These are phyloP conservation scores for Protomyctophum bolini DNA, from an alignment of 2,113 vertebrate genomes.

Conservation along the genomic window DNA sequence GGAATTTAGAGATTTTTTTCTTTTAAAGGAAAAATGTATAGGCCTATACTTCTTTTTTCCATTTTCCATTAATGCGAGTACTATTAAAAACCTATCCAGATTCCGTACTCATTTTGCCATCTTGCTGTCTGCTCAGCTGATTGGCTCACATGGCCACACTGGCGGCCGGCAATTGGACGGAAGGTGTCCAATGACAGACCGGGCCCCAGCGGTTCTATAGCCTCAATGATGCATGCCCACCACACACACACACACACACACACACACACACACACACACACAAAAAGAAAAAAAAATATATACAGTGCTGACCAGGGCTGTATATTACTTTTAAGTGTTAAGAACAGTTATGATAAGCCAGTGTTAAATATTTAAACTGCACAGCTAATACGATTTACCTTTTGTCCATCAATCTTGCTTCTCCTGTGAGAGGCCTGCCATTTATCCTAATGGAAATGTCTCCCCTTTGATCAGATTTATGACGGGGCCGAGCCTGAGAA, in stretches of 20 bases:
- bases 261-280: conserved; percentile 24
- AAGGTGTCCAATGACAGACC: neutral
- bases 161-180: neutral
- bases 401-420: conserved; percentile 85
- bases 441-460: conserved; percentile 80
- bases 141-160: too few relatives aligned
- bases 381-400: conserved; percentile 88
- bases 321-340: conserved; percentile 85
- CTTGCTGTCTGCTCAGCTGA: too few relatives aligned
- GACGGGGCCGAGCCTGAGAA: conserved; percentile 34
- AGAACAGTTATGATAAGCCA: conserved; percentile 92
- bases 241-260: conserved; percentile 26
- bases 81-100: too few relatives aligned
- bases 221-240: too few relatives aligned
- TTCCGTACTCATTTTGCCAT: too few relatives aligned
- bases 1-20: too few relatives aligned
- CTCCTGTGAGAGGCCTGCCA: conserved; percentile 77
- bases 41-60: too few relatives aligned
- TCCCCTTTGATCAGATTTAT: conserved; percentile 88
- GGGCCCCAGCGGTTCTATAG: neutral
- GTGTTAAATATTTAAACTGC: conserved; percentile 92
- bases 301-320: conserved; percentile 56
- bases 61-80: too few relatives aligned
- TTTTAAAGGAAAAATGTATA: too few relatives aligned
- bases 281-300: conserved; percentile 28